A percentile compares a stretch with the other conserved stretches of the same genome.
These are phyloP conservation scores for Lycophotia porphyrea DNA, from an alignment of 2,888 invertebrate species.

Conservation along the genomic window DNA sequence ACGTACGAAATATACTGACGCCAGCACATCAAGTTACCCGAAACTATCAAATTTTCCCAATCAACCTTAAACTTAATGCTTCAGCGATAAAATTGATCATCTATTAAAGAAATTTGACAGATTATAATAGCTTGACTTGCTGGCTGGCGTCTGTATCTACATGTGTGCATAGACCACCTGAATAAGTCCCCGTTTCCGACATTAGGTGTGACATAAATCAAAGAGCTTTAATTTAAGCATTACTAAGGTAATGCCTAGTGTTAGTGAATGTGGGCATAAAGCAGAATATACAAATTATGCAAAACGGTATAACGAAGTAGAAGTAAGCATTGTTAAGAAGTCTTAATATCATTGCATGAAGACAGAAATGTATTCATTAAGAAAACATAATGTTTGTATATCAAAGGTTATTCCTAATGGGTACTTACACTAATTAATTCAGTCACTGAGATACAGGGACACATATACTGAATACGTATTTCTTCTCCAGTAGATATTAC, in stretches of 20 bases:
- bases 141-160: no score
- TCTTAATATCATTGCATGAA: slow-evolving; percentile 1
- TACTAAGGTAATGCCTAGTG: background rate
- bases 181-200: background rate
- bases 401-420: slow-evolving; percentile 30
- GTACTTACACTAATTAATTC: slow-evolving; percentile 39
- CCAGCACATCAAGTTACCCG: no score
- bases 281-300: no score
- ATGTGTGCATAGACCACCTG: background rate
- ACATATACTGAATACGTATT: slow-evolving; percentile 9
- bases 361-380: slow-evolving; percentile 7
- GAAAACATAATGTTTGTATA: slow-evolving; percentile 17
- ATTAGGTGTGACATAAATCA: background rate
- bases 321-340: background rate
- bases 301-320: background rate
- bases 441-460: background rate
- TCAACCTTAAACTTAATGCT: no score
- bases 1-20: background rate
- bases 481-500: slow-evolving; percentile 1
- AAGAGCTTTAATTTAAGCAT: background rate
- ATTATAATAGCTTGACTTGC: no score
- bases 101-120: no score
- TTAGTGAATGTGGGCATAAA: background rate
- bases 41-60: no score
- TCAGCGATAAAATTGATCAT: no score